Base-by-base conservation (phyloP, 2,113 vertebrate genomes). In the Ailuropoda melanoleuca region DNA sequence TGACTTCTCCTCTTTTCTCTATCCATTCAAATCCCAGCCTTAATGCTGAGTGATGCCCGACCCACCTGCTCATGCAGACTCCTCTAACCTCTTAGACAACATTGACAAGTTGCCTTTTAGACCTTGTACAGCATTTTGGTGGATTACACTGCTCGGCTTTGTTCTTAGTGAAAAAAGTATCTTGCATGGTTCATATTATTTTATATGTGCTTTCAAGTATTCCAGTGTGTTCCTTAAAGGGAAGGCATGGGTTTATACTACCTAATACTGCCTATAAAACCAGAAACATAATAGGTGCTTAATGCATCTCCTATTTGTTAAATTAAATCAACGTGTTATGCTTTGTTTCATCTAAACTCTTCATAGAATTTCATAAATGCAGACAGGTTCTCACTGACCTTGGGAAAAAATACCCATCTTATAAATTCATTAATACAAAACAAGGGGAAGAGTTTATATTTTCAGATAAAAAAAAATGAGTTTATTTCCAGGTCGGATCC, bases 311-410 rank as follows among this genome's bases (percentile, higher is more conserved):
- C 48, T 6, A 72, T 48, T 90, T 53, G 14, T 92, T 96, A n/a
- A 96, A 75, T 95, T 95, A 70, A 82, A 92, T 91, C 26, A 39
- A 96, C 72, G 48, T 92, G 14, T 90, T 82, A 19, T 37, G 95
- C 23, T 93, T 88, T 83, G 72, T 86, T 97, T 31, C 53, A 72
- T 50, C 12, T 83, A 87, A 84, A 84, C 23, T 87, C 77, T 53
- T 81, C 29, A 60, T 94, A 75, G n/a, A 94, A 86, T 87, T 97
- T 96, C 39, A 64, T 84, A 83, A 90, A 93, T 86, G 3, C 24
- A 39, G 34, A 37, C 8, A 62, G 37, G 10, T 74, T 94, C 77
- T 97, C 12, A 39, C 3, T 90, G 82, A 21, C 78, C 46, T 96
- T 95, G 23, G 23, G 37, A 4, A 53, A 86, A 84, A 55, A 34